Conservation (phyloP, 2,797 vertebrate genomes). For the Heliangelus exortis region DNA sequence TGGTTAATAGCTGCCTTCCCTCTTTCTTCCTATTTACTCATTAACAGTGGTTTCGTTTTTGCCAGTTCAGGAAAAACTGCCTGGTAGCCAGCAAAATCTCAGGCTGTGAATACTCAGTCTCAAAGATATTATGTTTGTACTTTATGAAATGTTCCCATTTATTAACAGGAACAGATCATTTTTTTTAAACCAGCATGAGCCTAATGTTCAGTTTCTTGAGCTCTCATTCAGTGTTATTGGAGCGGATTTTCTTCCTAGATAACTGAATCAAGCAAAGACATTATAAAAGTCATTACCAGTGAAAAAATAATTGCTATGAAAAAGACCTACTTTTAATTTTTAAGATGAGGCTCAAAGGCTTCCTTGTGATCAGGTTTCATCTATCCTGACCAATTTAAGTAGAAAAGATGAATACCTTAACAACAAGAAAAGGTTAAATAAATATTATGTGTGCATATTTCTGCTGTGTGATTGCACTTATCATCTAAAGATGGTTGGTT, state of each 20-base stretch:
- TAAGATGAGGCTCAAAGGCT: not conserved
- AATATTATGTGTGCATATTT: not conserved
- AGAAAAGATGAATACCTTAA: not conserved
- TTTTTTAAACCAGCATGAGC: not conserved
- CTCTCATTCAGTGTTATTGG: not conserved
- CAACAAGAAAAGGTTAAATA: not conserved
- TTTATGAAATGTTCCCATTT: not conserved
- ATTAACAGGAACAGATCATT: not conserved
- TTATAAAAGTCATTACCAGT: not conserved
- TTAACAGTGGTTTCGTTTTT: not conserved
- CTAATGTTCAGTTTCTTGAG: not conserved
- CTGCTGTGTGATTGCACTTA: not conserved
- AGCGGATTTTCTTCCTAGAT: not conserved
- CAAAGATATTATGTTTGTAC: not conserved
- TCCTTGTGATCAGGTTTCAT: not conserved
- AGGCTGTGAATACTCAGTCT: not conserved
- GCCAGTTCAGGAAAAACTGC: not conserved
- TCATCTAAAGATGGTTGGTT: not conserved
- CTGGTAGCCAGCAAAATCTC: not conserved
- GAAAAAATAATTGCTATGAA: not conserved
- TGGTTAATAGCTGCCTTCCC: not conserved
- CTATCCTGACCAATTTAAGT: not conserved
- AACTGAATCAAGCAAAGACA: not conserved
- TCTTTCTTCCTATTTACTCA: not conserved
- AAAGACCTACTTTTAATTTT: not conserved